Evolutionary conservation across 2,113 vertebrate genomes (phyloP).

Genomic region (Gila orcuttii): DNA sequence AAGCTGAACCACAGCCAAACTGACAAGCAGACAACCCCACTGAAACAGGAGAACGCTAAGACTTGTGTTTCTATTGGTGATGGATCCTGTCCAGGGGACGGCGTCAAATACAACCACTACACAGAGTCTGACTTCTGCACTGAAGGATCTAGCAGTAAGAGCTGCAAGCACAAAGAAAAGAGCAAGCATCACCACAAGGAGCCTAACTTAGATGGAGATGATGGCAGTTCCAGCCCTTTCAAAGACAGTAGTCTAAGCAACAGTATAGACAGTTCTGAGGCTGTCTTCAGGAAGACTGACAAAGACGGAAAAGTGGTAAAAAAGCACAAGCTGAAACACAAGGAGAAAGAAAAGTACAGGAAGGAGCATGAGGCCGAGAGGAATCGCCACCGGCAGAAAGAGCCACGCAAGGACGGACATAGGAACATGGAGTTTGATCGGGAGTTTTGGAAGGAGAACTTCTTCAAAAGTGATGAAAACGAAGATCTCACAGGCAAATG

Average conservation of each 20-base stretch:
- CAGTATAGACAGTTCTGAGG: constrained; percentile 82
- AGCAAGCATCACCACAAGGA: constrained; percentile 94
- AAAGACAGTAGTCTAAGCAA: constrained; percentile 86
- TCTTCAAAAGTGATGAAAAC: constrained; percentile 97
- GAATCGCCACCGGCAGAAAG: constrained; percentile 88
- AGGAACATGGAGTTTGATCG: constrained; percentile 96
- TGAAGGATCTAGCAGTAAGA: constrained; percentile 91
- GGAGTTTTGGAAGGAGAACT: constrained; percentile 99
- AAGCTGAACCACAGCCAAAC: constrained; percentile 89
- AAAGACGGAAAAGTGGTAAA: constrained; percentile 92
- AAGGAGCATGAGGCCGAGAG: constrained; percentile 89
- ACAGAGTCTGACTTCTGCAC: constrained; percentile 86
- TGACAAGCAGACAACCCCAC: constrained; percentile 88
- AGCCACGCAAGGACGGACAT: constrained; percentile 85
- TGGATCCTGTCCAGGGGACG: constrained; percentile 79
- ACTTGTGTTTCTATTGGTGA: constrained; percentile 87
- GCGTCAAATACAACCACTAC: constrained; percentile 86
- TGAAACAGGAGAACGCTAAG: constrained; percentile 94
- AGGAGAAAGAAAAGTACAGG: constrained; percentile 93
- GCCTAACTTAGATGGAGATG: constrained; percentile 81
- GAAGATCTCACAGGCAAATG: constrained; percentile 79
- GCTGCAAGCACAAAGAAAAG: constrained; percentile 95
- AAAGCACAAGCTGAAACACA: constrained; percentile 97
- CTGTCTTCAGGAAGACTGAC: constrained; percentile 85
- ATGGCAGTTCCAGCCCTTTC: constrained; percentile 83